Evolutionary conservation across 2,797 vertebrate species (phyloP).

Genomic region (Phataginus tricuspis): DNA sequence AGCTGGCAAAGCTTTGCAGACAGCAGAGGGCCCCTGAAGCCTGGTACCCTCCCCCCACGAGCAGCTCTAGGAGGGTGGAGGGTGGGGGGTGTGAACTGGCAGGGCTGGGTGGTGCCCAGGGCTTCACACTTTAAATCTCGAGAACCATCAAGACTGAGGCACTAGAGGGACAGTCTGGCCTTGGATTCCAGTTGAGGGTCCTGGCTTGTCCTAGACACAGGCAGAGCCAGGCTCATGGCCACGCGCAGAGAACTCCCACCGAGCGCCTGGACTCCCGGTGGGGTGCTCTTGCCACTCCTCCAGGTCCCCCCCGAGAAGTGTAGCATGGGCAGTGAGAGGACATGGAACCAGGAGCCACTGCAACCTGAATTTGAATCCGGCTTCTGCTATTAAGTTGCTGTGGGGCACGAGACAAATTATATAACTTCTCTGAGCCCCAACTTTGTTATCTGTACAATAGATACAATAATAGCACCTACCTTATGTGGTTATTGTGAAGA

Average conservation of each 20-base stretch:
- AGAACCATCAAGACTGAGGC: neutral
- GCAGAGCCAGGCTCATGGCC: neutral
- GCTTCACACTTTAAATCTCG: neutral
- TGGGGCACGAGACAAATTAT: neutral
- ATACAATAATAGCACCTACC: neutral
- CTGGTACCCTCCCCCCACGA: neutral
- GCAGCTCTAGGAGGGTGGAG: neutral
- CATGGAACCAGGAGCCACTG: rapidly evolving
- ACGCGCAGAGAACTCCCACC: neutral
- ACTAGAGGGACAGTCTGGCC: no score
- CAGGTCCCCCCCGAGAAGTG: neutral
- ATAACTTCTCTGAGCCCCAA: neutral
- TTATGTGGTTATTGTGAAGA: neutral
- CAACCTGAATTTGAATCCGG: neutral
- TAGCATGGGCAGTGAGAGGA: neutral
- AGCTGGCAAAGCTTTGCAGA: neutral
- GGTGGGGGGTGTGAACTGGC: neutral
- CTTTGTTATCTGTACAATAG: neutral
- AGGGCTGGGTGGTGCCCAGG: neutral
- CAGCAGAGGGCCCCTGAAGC: neutral
- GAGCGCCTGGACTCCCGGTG: neutral
- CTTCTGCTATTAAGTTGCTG: neutral
- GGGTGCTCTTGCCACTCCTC: neutral
- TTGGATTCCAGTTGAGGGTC: neutral
- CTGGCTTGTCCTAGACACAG: neutral